Evolutionary conservation across 1,140 invertebrate species (phyloP).

Genomic region (Steinernema khuongi): DNA sequence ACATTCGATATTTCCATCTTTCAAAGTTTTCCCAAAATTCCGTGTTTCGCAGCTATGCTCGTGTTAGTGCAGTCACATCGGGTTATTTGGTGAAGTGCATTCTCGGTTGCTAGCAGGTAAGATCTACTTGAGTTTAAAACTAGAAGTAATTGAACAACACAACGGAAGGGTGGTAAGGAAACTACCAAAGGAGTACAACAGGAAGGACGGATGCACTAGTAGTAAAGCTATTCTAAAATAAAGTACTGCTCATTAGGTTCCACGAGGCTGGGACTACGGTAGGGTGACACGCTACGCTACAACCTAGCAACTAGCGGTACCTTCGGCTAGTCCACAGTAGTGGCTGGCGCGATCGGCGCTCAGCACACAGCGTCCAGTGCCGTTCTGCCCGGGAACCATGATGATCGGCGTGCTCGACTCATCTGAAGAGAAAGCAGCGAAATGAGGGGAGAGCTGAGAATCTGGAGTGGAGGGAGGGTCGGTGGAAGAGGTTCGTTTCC

Average conservation of each 20-base stretch:
- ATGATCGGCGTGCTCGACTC: slow-evolving; percentile 15
- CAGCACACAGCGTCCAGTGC: slow-evolving; percentile 49
- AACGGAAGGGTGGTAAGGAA: not conserved
- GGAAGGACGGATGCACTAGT: no score
- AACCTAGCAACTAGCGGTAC: slow-evolving; percentile 29
- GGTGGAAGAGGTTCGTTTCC: not conserved
- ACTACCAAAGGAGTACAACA: slow-evolving; percentile 19
- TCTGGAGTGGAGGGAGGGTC: not conserved
- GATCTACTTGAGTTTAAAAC: no score
- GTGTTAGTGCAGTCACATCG: no score
- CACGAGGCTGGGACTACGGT: not conserved
- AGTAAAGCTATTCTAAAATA: no score
- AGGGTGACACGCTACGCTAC: no score
- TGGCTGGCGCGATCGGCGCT: slow-evolving; percentile 57
- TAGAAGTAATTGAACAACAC: no score
- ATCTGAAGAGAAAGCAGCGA: slow-evolving; percentile 15
- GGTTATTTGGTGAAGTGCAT: no score
- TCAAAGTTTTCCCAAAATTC: no score
- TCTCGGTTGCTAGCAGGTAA: no score
- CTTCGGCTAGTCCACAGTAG: slow-evolving; percentile 56
- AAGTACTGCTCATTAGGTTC: not conserved
- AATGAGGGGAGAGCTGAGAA: not conserved
- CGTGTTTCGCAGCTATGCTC: no score
- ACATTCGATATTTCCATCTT: no score
- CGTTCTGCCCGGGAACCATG: slow-evolving; percentile 34